Conservation (phyloP, 2,113 vertebrate genomes). For the Sceloporus tristichus region DNA sequence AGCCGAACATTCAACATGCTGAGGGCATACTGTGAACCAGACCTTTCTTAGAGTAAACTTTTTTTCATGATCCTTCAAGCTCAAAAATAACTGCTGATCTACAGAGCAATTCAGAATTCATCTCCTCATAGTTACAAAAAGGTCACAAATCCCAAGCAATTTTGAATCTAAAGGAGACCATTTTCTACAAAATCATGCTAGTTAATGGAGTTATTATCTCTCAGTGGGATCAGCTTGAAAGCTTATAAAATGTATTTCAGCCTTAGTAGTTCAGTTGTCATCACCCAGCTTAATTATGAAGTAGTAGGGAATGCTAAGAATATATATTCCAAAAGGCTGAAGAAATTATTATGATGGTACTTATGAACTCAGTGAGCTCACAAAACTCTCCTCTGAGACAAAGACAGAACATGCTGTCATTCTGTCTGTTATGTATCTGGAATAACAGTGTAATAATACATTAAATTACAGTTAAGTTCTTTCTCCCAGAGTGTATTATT, state of each 20-base stretch:
- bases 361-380: background rate
- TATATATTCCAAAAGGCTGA: background rate
- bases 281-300: background rate
- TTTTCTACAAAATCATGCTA: background rate
- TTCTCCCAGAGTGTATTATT: background rate
- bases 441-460: conserved; percentile 3
- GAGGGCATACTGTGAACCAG: too few species aligned
- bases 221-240: background rate
- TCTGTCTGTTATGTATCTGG: background rate
- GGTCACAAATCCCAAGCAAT: too few species aligned
- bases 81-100: too few species aligned
- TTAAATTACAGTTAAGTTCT: conserved; percentile 3
- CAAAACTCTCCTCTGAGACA: background rate
- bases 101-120: too few species aligned
- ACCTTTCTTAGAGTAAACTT: too few species aligned
- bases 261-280: background rate
- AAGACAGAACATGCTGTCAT: conserved; percentile 6
- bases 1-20: too few species aligned
- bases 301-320: background rate
- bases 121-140: too few species aligned
- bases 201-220: conserved; percentile 1
- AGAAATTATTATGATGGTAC: background rate
- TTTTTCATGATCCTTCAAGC: too few species aligned
- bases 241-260: background rate
- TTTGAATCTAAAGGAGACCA: too few species aligned